Conservation (phyloP, 1,140 invertebrate species). For the Drosophila sechellia region DNA sequence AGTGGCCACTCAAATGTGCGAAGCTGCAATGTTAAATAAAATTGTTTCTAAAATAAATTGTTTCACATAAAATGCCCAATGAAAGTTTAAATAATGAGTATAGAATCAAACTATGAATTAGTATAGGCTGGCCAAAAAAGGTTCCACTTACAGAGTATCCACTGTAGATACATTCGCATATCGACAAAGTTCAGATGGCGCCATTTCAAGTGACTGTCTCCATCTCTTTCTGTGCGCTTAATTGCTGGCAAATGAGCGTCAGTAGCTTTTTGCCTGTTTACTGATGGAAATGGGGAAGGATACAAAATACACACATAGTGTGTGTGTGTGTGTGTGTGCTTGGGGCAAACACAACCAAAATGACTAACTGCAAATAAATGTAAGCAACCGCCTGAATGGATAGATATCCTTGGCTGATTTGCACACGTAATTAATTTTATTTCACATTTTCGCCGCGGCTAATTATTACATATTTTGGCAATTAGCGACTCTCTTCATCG, state of each 20-base stretch:
- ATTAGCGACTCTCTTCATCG: constrained; percentile 20
- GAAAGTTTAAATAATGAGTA: not conserved
- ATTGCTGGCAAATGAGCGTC: constrained; percentile 77
- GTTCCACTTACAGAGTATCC: not conserved
- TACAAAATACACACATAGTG: not conserved
- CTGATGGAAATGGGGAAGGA: not conserved
- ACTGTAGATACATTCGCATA: constrained; percentile 26
- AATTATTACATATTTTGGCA: constrained; percentile 53
- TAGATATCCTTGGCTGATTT: constrained; percentile 48
- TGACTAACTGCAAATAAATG: constrained; percentile 76
- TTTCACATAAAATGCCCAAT: not conserved
- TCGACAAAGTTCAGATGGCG: constrained; percentile 42
- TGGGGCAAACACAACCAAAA: constrained; percentile 59
- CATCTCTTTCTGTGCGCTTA: constrained; percentile 64
- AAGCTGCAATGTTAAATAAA: not conserved
- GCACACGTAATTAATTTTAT: constrained; percentile 73
- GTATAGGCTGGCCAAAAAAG: not conserved
- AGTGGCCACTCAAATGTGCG: not conserved
- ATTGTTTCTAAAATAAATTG: too few species aligned
- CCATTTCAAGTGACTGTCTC: constrained; percentile 57
- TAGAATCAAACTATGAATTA: not conserved
- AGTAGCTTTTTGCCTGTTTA: constrained; percentile 33
- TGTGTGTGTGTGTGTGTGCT: constrained; percentile 2
- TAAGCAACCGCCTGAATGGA: constrained; percentile 15
- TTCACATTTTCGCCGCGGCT: constrained; percentile 36